Evolutionary conservation across 2,797 vertebrate genomes (phyloP).

Genomic region (Girardinus metallicus): DNA sequence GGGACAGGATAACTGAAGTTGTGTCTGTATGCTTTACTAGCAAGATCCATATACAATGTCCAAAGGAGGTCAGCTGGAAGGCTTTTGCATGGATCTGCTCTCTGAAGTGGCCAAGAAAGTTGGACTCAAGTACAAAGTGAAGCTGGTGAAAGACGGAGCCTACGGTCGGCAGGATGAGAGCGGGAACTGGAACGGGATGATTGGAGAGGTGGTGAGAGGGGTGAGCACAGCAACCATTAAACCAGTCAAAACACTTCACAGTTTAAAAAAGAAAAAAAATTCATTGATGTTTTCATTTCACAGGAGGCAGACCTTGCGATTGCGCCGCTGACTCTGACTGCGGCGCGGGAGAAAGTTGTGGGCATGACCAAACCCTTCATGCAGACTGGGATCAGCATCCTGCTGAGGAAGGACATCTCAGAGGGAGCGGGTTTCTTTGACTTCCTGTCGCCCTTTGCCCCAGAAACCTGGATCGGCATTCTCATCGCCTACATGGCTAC

Average conservation of each 20-base stretch:
- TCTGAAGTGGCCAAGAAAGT: constrained; percentile 83
- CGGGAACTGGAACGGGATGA: constrained; percentile 90
- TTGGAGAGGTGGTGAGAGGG: constrained; percentile 86
- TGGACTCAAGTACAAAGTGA: constrained; percentile 85
- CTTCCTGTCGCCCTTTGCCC: constrained; percentile 88
- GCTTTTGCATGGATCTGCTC: constrained; percentile 90
- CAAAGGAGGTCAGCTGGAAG: constrained; percentile 83
- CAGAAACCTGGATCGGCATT: constrained; percentile 87
- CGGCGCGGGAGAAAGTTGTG: constrained; percentile 83
- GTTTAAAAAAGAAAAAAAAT: background rate
- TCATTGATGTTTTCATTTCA: background rate
- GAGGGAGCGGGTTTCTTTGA: constrained; percentile 82
- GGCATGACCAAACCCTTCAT: constrained; percentile 91
- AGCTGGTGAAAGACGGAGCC: constrained; percentile 84
- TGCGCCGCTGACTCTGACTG: constrained; percentile 88
- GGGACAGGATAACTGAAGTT: background rate
- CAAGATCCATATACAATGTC: constrained; percentile 88
- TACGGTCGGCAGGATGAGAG: constrained; percentile 82
- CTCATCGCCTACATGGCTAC: constrained; percentile 86
- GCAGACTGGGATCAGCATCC: constrained; percentile 89
- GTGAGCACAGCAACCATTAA: constrained; percentile 66
- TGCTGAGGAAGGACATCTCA: constrained; percentile 84
- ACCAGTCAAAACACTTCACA: background rate
- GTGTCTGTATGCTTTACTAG: constrained; percentile 51
- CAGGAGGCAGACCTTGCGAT: constrained; percentile 90